phyloP scores from a whole-genome alignment of 2,113 vertebrate species.

The Ptilorrhoa leucosticta region DNA sequence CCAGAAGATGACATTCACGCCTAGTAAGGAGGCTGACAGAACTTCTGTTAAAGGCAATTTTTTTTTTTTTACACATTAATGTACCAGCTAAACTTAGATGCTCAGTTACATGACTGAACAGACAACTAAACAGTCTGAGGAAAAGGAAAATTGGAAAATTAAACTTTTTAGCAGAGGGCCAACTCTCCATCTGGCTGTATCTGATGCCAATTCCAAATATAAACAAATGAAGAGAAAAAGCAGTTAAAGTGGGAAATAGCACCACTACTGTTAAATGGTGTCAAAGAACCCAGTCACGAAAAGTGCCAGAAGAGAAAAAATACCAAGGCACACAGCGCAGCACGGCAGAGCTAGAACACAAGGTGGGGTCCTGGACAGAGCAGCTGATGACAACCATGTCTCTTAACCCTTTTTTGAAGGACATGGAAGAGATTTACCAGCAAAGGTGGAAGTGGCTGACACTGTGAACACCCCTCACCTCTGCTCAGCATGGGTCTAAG shows the following conservation, averaged over 20 bases:
- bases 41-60: not conserved
- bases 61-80: not conserved
- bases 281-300: not conserved
- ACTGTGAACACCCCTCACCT: not conserved
- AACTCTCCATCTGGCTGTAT: conserved; percentile 30
- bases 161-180: not conserved
- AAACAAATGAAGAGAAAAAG: not conserved
- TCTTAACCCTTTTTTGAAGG: not conserved
- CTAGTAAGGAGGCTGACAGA: not conserved
- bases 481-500: not conserved
- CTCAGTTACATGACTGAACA: not conserved
- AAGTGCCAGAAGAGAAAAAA: not conserved
- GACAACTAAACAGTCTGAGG: not conserved
- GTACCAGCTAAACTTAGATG: conserved; percentile 21
- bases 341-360: not conserved
- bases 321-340: not conserved
- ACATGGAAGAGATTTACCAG: not conserved
- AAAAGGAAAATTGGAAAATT: conserved; percentile 1
- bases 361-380: not conserved
- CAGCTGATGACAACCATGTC: not conserved
- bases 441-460: not conserved
- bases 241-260: not conserved
- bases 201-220: not conserved
- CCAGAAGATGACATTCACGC: not conserved
- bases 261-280: not conserved